Evolutionary conservation across 2,888 invertebrate genomes (phyloP), one percentile per base, ranked within the genome.

Genomic region (Ditylenchus weischeri): DNA sequence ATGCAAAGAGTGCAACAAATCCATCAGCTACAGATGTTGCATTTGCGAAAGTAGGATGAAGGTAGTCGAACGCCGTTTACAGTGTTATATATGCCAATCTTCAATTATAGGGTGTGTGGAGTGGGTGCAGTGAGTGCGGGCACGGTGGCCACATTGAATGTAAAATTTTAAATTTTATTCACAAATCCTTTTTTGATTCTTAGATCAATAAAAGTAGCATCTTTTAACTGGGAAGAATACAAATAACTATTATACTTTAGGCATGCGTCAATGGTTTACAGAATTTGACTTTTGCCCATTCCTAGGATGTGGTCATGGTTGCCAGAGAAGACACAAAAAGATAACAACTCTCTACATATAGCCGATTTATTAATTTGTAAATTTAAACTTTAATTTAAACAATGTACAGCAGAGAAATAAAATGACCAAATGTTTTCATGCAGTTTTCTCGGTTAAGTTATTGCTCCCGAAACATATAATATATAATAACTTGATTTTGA

Each of bases 231-330:
- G 1, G 1, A 13, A 43, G 8, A 13, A 10, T 43, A 38, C 6
- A 1, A 43, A 43, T 43, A 8, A 43, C 8, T 43, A 6, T 15
- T 43, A 43, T 43, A 13, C 8, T 43, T 43, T 19, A 19, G 65
- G 65, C 23, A 47, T 70, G 51, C 29, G 35, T 23, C 63, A 68
- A 23, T 71, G 71, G 71, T 71, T 71, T 19, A 38, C 43, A 29
- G 38, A 64, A 6, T 71, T 69, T 29, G 60, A 60, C 19, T 35
- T 57, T 18, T 71, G 71, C 29, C 69, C 71, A 0, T 72, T 69
- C 36, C 48, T 65, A 19, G 72, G 71, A 1, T 71, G 71, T 48
- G 71, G 57, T 48, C 71, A 71, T 69, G 10, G 38, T 21, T 71
- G 71, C 15, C 49, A 65, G n/a, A 38, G 18, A n/a, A 65, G 38